Evolutionary conservation across 2,888 invertebrate species (phyloP).

Genomic region (Drosophila nr. fundita): DNA sequence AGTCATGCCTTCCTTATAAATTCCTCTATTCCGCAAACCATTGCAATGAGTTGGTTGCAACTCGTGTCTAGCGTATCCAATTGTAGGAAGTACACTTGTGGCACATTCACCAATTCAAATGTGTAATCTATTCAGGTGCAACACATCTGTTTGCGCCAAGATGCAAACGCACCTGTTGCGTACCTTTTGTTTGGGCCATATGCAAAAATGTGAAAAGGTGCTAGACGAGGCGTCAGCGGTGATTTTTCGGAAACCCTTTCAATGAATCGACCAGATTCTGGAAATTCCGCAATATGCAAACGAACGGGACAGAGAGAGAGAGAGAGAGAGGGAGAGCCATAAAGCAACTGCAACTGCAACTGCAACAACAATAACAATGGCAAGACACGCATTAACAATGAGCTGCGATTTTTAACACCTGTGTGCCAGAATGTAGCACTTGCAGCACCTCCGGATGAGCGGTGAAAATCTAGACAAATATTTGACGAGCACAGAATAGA

Average conservation of each 20-base stretch:
- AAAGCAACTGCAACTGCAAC: constrained; percentile 5
- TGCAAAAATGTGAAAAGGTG: constrained; percentile 44
- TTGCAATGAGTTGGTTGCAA: constrained; percentile 1
- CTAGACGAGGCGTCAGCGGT: constrained; percentile 32
- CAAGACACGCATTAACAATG: constrained; percentile 70
- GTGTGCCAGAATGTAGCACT: constrained; percentile 74
- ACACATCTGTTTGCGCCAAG: constrained; percentile 20
- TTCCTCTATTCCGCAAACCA: background rate
- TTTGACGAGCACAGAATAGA: constrained; percentile 73
- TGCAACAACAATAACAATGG: constrained; percentile 33
- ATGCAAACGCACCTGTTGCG: constrained; percentile 42
- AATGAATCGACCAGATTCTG: constrained; percentile 72
- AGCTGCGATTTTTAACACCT: constrained; percentile 75
- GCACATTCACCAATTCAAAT: constrained; percentile 1
- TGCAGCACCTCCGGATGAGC: constrained; percentile 35
- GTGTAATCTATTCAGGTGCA: constrained; percentile 19
- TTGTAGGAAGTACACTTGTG: constrained; percentile 15
- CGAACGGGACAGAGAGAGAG: background rate
- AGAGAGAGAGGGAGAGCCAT: constrained; percentile 1
- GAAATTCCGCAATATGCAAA: constrained; percentile 74
- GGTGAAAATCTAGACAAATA: constrained; percentile 75
- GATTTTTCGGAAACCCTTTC: constrained; percentile 61
- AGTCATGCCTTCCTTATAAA: background rate
- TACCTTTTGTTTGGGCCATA: constrained; percentile 34
- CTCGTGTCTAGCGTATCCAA: constrained; percentile 21